Percentiles rank a stretch among this genome's conserved stretches.
Conservation (phyloP, 1,140 invertebrate genomes). For the Solenopsis fugax region DNA sequence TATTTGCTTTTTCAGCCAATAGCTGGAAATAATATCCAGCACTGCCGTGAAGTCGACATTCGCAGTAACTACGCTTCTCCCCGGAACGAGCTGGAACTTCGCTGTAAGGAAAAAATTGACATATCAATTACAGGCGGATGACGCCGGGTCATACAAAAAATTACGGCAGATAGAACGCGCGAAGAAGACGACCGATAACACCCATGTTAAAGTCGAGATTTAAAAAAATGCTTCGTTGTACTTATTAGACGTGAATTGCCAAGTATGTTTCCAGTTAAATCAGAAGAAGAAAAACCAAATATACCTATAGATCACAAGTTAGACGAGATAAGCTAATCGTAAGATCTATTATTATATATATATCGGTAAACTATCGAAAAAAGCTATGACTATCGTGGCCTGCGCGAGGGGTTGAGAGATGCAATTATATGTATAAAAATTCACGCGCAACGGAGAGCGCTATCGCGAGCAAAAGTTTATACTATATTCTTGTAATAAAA, state of each 20-base stretch:
- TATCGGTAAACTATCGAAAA: constrained; percentile 78
- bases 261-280: constrained; percentile 85
- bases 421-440: constrained; percentile 78
- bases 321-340: constrained; percentile 78
- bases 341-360: constrained; percentile 81
- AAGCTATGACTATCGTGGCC: constrained; percentile 84
- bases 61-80: constrained; percentile 83
- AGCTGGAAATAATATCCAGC: constrained; percentile 84
- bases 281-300: constrained; percentile 70
- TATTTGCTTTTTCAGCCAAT: constrained; percentile 81
- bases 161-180: constrained; percentile 50
- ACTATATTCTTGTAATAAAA: constrained; percentile 87
- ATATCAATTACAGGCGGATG: constrained; percentile 82
- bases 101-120: constrained; percentile 82
- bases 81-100: constrained; percentile 81
- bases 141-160: constrained; percentile 61
- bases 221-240: constrained; percentile 84
- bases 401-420: constrained; percentile 73
- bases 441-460: constrained; percentile 66
- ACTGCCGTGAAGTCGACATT: constrained; percentile 67
- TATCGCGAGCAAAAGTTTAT: constrained; percentile 83
- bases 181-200: constrained; percentile 31
- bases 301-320: constrained; percentile 78
- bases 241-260: constrained; percentile 86
- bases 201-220: constrained; percentile 36